These are phyloP conservation scores for Tadarida brasiliensis DNA, from an alignment of 2,797 vertebrate genomes.

Conservation along the genomic window DNA sequence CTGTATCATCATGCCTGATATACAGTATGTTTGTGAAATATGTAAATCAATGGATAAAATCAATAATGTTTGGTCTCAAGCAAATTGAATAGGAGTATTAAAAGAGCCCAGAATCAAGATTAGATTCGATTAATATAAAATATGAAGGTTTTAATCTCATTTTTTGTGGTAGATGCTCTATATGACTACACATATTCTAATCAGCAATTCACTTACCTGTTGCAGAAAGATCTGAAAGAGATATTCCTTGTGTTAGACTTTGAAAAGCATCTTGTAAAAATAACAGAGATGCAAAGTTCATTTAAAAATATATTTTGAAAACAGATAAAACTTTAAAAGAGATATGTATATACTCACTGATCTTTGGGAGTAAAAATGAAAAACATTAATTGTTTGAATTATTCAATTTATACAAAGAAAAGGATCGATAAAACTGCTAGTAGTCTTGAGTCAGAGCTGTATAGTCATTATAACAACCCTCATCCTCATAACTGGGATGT, in stretches of 20 bases:
- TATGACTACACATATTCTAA: neutral
- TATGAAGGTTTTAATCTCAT: neutral
- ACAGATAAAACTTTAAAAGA: slow-evolving; percentile 38
- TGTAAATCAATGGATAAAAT: neutral
- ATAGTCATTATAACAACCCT: neutral
- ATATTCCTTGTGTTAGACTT: neutral
- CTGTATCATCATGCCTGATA: neutral
- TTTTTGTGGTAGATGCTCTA: neutral
- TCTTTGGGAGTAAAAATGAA: slow-evolving; percentile 29
- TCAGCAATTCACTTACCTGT: neutral
- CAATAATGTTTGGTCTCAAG: neutral
- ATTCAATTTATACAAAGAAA: neutral
- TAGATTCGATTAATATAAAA: neutral
- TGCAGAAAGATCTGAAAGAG: slow-evolving; percentile 27
- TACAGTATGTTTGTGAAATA: neutral
- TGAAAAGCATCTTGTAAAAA: slow-evolving; percentile 43
- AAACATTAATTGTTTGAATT: neutral
- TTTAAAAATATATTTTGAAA: slow-evolving; percentile 21
- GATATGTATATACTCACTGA: neutral
- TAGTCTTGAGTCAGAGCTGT: neutral
- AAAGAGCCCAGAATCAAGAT: slow-evolving; percentile 38
- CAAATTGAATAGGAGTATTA: neutral
- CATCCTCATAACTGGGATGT: neutral
- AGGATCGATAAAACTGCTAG: neutral
- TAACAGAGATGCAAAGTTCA: neutral